A percentile compares a stretch with the other conserved stretches of the same genome.
Evolutionary conservation across 2,113 vertebrate species (phyloP).

Genomic region (Egretta garzetta): DNA sequence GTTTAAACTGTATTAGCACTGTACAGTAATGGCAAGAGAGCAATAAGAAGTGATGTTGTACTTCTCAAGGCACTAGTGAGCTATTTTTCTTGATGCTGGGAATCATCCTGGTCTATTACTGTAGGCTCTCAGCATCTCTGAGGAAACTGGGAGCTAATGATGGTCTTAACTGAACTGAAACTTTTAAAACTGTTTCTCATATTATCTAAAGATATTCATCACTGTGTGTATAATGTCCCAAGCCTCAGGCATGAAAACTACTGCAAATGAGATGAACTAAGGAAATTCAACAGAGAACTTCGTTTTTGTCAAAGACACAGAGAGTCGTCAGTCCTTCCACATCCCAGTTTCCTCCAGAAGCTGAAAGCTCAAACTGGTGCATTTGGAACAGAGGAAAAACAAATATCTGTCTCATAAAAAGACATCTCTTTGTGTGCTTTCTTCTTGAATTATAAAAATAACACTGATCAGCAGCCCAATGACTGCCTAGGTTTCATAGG

Average conservation of each 20-base stretch:
- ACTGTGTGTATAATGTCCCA: conserved; percentile 24
- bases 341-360: neutral
- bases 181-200: conserved; percentile 59
- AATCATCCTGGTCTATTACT: conserved; percentile 19
- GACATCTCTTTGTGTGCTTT: neutral
- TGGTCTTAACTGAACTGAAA: conserved; percentile 51
- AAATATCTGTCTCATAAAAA: neutral
- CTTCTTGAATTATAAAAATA: neutral
- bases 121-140: neutral
- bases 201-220: conserved; percentile 48
- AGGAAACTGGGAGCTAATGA: conserved; percentile 55
- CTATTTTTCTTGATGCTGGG: conserved; percentile 20
- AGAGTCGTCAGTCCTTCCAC: neutral
- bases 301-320: conserved; percentile 10
- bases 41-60: conserved; percentile 4
- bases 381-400: neutral
- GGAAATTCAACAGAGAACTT: conserved; percentile 38
- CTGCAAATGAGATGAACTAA: conserved; percentile 50
- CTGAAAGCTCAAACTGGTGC: conserved; percentile 28
- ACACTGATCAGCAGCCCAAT: neutral
- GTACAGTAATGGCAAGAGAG: conserved; percentile 16
- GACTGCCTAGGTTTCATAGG: neutral
- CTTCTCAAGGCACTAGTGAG: conserved; percentile 19
- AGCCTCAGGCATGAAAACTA: conserved; percentile 11
- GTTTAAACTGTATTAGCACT: conserved; percentile 27